These are phyloP conservation scores for Phymatocera aterrima DNA, from an alignment of 2,888 invertebrate genomes.

Conservation along the genomic window DNA sequence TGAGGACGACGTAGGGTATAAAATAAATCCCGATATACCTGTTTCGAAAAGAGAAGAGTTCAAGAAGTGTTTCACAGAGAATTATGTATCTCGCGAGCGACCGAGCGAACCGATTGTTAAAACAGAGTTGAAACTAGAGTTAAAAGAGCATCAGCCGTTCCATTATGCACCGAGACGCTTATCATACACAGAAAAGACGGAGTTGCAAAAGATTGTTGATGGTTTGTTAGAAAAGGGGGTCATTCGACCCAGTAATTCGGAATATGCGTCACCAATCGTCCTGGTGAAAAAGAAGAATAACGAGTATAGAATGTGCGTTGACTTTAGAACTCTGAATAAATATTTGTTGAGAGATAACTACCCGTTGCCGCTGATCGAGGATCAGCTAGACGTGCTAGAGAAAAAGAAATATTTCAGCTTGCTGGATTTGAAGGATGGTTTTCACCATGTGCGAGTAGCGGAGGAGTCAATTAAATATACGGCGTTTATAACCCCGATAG, in stretches of 20 bases:
- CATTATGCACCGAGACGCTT: constrained; percentile 49
- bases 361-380: no score
- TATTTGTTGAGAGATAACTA: no score
- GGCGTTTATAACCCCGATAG: constrained; percentile 49
- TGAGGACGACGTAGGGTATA: neutral
- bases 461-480: constrained; percentile 53
- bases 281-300: constrained; percentile 52
- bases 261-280: constrained; percentile 50
- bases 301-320: constrained; percentile 46
- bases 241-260: constrained; percentile 54
- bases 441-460: constrained; percentile 53
- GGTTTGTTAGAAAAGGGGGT: constrained; percentile 50
- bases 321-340: no score
- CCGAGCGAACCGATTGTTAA: constrained; percentile 45
- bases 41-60: neutral
- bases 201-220: constrained; percentile 52
- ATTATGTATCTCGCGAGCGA: neutral
- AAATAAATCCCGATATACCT: neutral
- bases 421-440: constrained; percentile 56
- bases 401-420: neutral
- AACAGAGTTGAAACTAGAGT: constrained; percentile 41
- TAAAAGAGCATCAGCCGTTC: constrained; percentile 20
- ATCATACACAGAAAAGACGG: constrained; percentile 51
- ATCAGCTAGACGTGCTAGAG: no score
- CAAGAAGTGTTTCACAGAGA: constrained; percentile 1